Percentiles rank a stretch among this genome's conserved stretches.
phyloP scores from a whole-genome alignment of 2,113 vertebrate species.

The Alaudala cheleensis region DNA sequence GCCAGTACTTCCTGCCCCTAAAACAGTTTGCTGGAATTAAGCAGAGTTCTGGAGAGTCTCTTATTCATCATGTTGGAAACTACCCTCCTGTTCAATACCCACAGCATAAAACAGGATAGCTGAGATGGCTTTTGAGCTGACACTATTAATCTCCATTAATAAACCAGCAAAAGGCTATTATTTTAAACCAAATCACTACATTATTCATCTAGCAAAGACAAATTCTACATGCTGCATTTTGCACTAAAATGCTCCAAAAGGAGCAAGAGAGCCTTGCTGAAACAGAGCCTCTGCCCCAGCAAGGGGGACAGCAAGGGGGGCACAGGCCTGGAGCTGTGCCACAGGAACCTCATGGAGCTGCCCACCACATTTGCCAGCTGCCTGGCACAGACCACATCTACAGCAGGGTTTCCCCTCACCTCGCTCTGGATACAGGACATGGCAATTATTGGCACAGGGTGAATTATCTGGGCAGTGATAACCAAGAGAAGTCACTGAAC shows the following conservation, averaged over 20 bases:
- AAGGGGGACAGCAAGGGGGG: fast-evolving
- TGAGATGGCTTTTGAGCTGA: not conserved
- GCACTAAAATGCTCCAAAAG: not conserved
- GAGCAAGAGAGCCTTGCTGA: not conserved
- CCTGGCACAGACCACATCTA: not conserved
- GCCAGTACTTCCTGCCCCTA: not conserved
- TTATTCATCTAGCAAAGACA: not conserved
- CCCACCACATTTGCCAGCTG: not conserved
- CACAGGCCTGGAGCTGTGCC: not conserved
- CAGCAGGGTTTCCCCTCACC: not conserved
- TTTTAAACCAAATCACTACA: not conserved
- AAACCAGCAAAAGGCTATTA: not conserved
- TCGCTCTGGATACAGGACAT: not conserved
- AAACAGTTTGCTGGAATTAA: not conserved
- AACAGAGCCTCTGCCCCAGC: fast-evolving
- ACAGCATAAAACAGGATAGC: not conserved
- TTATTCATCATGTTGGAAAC: not conserved
- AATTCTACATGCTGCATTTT: not conserved
- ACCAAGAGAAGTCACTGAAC: not conserved
- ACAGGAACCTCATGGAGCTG: not conserved
- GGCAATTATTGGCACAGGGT: not conserved
- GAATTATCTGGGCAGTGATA: not conserved
- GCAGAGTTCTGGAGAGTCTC: not conserved
- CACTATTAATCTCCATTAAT: not conserved
- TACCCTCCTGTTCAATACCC: not conserved